These are phyloP conservation scores for Elanus axillaris DNA, from an alignment of 2,113 vertebrate species.

Conservation along the genomic window DNA sequence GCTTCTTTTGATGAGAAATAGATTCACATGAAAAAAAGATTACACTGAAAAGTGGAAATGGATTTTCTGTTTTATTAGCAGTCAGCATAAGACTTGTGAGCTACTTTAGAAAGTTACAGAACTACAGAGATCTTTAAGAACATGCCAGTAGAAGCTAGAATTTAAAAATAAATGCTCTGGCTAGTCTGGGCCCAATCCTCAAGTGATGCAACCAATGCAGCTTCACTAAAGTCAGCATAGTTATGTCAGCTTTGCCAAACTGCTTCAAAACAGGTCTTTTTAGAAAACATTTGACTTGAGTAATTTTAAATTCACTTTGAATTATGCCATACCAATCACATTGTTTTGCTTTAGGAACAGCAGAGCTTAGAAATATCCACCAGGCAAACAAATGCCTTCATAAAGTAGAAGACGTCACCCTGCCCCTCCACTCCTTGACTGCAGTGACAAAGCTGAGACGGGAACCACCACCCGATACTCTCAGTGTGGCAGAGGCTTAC, in stretches of 20 bases:
- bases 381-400: not conserved
- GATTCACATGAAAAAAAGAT: constrained; percentile 58
- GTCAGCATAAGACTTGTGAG: constrained; percentile 14
- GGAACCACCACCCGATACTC: not conserved
- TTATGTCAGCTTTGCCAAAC: constrained; percentile 3
- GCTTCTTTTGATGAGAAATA: constrained; percentile 34
- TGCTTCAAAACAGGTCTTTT: not conserved
- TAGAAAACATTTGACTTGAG: not conserved
- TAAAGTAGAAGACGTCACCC: not conserved
- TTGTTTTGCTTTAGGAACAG: not conserved
- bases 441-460: not conserved
- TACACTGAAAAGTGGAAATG: constrained; percentile 47
- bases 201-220: not conserved
- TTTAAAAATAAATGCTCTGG: constrained; percentile 51
- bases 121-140: constrained; percentile 21
- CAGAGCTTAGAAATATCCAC: not conserved
- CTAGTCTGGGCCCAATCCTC: not conserved
- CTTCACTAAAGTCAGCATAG: not conserved
- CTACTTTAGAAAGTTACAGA: constrained; percentile 40
- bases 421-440: not conserved
- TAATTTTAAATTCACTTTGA: not conserved
- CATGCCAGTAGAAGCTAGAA: not conserved
- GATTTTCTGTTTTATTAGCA: constrained; percentile 48
- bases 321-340: not conserved
- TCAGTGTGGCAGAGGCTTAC: not conserved